Evolutionary conservation across 2,797 vertebrate species (phyloP).

Genomic region (Aphelocoma californica): DNA sequence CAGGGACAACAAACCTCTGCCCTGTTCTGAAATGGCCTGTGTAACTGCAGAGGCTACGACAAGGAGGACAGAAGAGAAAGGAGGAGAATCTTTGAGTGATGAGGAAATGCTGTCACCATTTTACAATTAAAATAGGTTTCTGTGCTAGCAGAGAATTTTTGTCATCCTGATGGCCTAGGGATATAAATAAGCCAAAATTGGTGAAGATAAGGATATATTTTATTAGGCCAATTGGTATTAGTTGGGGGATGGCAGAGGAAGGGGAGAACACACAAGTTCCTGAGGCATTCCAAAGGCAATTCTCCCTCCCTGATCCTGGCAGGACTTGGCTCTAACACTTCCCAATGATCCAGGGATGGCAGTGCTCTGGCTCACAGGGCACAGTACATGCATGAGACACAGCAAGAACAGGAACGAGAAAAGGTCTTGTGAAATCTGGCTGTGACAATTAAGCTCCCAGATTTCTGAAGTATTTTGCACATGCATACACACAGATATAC

Average conservation of each 20-base stretch:
- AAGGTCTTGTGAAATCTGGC: not conserved
- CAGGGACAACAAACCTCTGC: not conserved
- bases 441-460: not conserved
- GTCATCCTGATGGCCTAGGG: not conserved
- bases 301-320: not conserved
- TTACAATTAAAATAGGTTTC: not conserved
- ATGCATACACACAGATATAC: fast-evolving
- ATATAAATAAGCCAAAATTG: not conserved
- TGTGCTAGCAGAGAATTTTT: not conserved
- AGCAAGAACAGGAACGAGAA: not conserved
- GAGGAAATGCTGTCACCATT: not conserved
- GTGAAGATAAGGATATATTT: not conserved
- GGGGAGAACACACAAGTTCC: not conserved
- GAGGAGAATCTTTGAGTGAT: not conserved
- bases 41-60: not conserved
- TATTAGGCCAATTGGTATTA: not conserved
- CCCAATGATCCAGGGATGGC: not conserved
- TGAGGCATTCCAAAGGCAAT: not conserved
- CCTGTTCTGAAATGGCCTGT: not conserved
- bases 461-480: not conserved
- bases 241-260: not conserved
- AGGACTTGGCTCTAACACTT: not conserved
- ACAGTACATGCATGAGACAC: fast-evolving
- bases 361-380: not conserved
- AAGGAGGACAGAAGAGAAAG: not conserved